Evolutionary conservation across 2,888 invertebrate species (phyloP).

Genomic region (Philaethria dido): DNA sequence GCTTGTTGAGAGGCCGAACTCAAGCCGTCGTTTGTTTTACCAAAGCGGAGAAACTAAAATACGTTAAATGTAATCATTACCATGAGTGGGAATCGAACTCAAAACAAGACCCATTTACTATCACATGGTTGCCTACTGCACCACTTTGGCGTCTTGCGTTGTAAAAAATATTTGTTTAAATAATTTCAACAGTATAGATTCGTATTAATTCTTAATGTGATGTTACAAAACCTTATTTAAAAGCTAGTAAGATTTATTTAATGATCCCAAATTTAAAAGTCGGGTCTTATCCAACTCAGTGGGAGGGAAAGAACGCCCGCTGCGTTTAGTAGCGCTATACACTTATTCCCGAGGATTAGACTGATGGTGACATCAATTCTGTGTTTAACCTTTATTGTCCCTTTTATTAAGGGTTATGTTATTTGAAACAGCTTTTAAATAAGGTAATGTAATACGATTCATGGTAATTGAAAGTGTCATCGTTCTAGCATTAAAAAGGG

Average conservation of each 20-base stretch:
- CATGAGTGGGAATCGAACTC: no score
- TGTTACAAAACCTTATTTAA: conserved; percentile 4
- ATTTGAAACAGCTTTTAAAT: conserved; percentile 17
- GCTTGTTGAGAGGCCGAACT: no score
- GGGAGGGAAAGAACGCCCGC: conserved; percentile 43
- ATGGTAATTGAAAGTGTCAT: neutral
- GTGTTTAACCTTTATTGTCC: conserved; percentile 35
- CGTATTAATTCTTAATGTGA: neutral
- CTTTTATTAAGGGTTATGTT: conserved; percentile 25
- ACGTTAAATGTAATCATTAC: no score
- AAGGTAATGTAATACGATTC: conserved; percentile 5
- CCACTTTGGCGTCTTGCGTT: no score
- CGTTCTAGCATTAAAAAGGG: neutral
- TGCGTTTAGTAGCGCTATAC: conserved; percentile 37
- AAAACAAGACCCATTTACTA: no score
- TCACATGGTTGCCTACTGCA: no score
- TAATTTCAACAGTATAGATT: neutral
- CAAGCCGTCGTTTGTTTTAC: no score
- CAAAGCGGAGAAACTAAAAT: no score
- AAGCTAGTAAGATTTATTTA: conserved; percentile 62
- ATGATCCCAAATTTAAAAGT: conserved; percentile 67
- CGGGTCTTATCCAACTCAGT: conserved; percentile 57
- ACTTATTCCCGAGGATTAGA: conserved; percentile 39
- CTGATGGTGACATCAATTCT: conserved; percentile 42
- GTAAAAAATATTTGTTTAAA: neutral